Percentiles rank a stretch among this genome's conserved stretches.
Evolutionary conservation across 2,113 vertebrate species (phyloP).

Genomic region (Phyllostomus discolor): DNA sequence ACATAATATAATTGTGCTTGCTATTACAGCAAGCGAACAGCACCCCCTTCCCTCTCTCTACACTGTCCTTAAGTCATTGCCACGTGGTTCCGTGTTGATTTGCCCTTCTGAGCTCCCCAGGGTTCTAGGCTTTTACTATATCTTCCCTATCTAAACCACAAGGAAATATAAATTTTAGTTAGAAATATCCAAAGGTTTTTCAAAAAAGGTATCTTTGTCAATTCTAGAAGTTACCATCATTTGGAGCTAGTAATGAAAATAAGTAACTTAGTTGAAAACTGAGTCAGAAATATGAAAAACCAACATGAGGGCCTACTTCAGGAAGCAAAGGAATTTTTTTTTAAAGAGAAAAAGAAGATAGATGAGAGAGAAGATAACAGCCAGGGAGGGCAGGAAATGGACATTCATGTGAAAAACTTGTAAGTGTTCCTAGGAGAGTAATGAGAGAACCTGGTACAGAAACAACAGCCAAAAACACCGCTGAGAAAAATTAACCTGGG

Average conservation of each 20-base stretch:
- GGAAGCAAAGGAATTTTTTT: not conserved
- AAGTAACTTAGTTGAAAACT: slow-evolving; percentile 12
- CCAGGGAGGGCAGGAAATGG: not conserved
- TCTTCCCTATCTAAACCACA: not conserved
- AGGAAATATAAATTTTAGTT: not conserved
- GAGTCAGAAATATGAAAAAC: not conserved
- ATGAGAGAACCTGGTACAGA: not conserved
- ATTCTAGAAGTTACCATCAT: not conserved
- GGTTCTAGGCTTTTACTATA: not conserved
- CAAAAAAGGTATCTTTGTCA: not conserved
- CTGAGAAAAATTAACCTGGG: not conserved
- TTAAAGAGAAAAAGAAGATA: not conserved
- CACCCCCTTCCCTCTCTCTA: not conserved
- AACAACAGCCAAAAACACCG: not conserved
- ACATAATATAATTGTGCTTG: not conserved
- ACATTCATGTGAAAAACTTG: not conserved
- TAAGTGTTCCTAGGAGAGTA: not conserved
- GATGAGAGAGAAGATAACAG: not conserved
- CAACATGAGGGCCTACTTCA: not conserved
- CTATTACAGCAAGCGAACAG: not conserved
- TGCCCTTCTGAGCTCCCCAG: not conserved
- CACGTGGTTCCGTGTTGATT: not conserved
- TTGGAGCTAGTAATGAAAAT: not conserved
- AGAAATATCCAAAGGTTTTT: not conserved
- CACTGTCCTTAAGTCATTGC: not conserved